phyloP scores from a whole-genome alignment of 2,888 invertebrate species.

The Euzetes globulus region DNA sequence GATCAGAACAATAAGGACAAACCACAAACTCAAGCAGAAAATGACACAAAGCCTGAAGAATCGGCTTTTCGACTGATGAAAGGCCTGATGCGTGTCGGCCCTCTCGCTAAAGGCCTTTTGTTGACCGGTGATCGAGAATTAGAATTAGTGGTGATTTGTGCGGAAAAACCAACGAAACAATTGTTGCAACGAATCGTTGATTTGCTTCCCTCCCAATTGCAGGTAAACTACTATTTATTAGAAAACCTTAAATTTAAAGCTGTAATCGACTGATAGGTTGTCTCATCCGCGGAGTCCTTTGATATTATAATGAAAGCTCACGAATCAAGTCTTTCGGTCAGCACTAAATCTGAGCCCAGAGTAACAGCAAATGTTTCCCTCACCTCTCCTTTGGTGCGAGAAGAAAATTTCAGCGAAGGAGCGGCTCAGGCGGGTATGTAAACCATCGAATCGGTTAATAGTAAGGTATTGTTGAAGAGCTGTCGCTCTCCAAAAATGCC shows the following conservation, averaged over 20 bases:
- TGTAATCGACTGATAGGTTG: background rate
- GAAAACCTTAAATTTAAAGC: no score
- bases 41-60: constrained; percentile 52
- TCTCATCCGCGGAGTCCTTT: constrained; percentile 15
- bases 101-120: constrained; percentile 78
- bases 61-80: constrained; percentile 68
- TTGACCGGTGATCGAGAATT: constrained; percentile 81
- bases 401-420: constrained; percentile 47
- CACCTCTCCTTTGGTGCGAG: constrained; percentile 87
- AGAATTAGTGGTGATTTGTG: constrained; percentile 85
- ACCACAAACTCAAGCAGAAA: background rate
- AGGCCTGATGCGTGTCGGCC: constrained; percentile 94
- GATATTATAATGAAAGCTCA: constrained; percentile 48
- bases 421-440: constrained; percentile 38
- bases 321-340: constrained; percentile 73
- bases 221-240: constrained; percentile 48
- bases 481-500: background rate
- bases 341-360: constrained; percentile 60
- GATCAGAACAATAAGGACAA: background rate
- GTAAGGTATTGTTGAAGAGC: background rate
- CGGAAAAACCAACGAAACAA: constrained; percentile 80
- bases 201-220: constrained; percentile 71
- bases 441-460: background rate
- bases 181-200: constrained; percentile 78
- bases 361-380: constrained; percentile 75